These are phyloP conservation scores for Phyllotreta striolata DNA, from an alignment of 2,888 invertebrate species.

Conservation along the genomic window DNA sequence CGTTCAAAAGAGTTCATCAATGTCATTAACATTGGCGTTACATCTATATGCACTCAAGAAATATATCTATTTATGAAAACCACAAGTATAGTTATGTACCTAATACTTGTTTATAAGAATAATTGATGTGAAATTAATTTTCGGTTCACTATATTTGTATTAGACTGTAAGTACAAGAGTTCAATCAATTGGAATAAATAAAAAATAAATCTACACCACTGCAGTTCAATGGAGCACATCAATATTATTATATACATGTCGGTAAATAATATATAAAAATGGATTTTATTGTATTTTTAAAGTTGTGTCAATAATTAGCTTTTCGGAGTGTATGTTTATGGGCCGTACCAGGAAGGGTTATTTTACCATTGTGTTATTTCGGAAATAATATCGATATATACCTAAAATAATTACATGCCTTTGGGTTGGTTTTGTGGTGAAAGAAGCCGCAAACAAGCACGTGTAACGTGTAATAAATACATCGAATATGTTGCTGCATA, in stretches of 20 bases:
- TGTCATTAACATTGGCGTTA: constrained; percentile 6
- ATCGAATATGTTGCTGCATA: constrained; percentile 9
- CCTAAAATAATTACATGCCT: constrained; percentile 42
- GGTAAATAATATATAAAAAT: constrained; percentile 32
- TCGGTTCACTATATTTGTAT: no score
- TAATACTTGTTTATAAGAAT: no score
- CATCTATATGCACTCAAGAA: no score
- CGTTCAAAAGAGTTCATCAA: constrained; percentile 11
- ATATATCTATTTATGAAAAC: no score
- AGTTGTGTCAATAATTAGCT: constrained; percentile 44
- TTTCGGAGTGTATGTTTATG: constrained; percentile 44
- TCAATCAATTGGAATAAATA: neutral
- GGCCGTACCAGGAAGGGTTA: constrained; percentile 35
- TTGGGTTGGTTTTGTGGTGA: constrained; percentile 19
- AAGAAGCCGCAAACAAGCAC: constrained; percentile 27
- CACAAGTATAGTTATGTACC: no score
- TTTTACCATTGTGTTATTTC: constrained; percentile 36
- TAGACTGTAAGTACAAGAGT: neutral
- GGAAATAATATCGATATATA: constrained; percentile 41
- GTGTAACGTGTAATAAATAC: constrained; percentile 18
- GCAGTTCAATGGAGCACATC: constrained; percentile 21
- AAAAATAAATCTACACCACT: constrained; percentile 7
- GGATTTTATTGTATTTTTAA: constrained; percentile 44
- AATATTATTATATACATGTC: constrained; percentile 28
- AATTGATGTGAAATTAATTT: no score